Base-by-base conservation (phyloP, 2,888 invertebrate genomes). In the Neoitamus cyanurus region DNA sequence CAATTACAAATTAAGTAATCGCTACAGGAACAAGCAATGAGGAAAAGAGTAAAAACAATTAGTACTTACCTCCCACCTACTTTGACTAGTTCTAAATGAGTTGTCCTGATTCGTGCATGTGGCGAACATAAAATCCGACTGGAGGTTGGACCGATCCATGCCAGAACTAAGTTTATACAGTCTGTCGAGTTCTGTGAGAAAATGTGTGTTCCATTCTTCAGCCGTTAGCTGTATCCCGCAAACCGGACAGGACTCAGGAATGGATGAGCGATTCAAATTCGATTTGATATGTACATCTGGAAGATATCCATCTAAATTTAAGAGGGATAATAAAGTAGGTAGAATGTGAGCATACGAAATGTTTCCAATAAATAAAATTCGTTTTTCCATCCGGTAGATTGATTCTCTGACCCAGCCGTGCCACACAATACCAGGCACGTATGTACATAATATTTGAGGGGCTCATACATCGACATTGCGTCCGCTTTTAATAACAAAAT, bases 181-280 rank as follows among this genome's bases (percentile, higher is more conserved):
- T 86, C 94, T 93, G 88, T 95, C 95, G 87, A 95, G 90, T 90
- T 95, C 95, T 88, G 94, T 93, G 87, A 94, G 92, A 88, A 95
- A 94, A 91, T 95, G 95, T 34, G 93, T 90, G 88, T 95, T 94
- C 88, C 95, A 92, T 89, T 95, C 95, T 73, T 94, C 94, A 3
- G 93, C 90, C 42, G 94, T 92, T 85, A 95, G 92, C 70, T 94
- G 93, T 78, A 95, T 91, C 6, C 95, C 95, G 89, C 95, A 95
- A 72, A 95, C 93, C 13, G 95, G 95, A 90, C 95, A 95, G 85
- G 90, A 88, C 86, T 91, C 91, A 85, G 90, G 90, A 83, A 91
- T 88, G 87, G 89, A 89, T 37, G 89, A 88, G 28, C 89, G 88
- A 58, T 86, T 85, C 84, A 85, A 78, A 36, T 84, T 83, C 28